Evolutionary conservation across 30 jellyfish, hydroid and myxozoan species (phyloP).

Genomic region (Pseudorhiza aurosa): DNA sequence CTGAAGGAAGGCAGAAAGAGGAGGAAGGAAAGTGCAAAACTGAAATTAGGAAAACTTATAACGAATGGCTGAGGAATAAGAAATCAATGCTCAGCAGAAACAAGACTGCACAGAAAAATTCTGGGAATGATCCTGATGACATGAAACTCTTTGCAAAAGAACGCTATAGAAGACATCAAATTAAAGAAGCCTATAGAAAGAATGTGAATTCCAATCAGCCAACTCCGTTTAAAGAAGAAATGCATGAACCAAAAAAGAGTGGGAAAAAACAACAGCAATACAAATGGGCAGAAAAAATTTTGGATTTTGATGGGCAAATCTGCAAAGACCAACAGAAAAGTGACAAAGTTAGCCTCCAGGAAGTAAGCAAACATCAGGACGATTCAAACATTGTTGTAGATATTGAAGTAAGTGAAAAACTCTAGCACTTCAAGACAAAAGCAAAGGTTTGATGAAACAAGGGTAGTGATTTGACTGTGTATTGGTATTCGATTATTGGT

Average conservation of each 20-base stretch:
- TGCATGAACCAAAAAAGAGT: neutral
- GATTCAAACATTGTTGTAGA: no score
- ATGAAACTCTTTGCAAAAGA: neutral
- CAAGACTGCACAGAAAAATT: neutral
- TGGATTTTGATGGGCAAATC: no score
- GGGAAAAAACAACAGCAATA: neutral
- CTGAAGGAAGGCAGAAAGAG: no score
- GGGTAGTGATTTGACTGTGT: no score
- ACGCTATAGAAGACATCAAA: slow-evolving; percentile 6
- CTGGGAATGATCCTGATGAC: neutral
- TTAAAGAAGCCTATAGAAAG: neutral
- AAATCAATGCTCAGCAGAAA: neutral
- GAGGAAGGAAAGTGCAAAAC: neutral
- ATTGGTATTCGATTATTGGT: no score
- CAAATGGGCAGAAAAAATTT: neutral
- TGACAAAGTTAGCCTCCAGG: no score
- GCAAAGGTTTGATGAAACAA: no score
- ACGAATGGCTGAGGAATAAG: slow-evolving; percentile 39
- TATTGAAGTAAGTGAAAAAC: no score
- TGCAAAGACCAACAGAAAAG: no score
- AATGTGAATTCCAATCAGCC: slow-evolving; percentile 9
- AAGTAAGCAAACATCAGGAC: no score
- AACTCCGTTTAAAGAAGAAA: no score
- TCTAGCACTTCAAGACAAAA: no score
- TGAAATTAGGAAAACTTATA: slow-evolving; percentile 11